phyloP scores from a whole-genome alignment of 1,140 invertebrate genomes.

The Anoplophora glabripennis region DNA sequence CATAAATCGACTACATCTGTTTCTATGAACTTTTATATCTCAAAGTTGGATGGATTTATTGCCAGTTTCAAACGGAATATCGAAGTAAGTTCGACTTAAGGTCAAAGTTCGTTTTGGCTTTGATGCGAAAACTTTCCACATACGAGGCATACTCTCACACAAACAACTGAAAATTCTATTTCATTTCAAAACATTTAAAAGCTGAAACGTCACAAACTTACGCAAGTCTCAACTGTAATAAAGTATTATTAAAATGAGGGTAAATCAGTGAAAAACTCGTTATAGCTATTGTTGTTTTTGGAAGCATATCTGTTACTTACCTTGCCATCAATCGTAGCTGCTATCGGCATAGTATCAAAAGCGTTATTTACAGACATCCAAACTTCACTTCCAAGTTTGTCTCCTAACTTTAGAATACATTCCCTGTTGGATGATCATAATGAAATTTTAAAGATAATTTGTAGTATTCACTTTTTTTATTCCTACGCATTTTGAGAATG shows the following conservation, averaged over 20 bases:
- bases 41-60: too few relatives aligned
- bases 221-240: too few relatives aligned
- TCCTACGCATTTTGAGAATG: too few relatives aligned
- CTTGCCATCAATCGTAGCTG: conserved; percentile 68
- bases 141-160: not conserved
- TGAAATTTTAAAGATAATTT: conserved; percentile 8
- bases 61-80: too few relatives aligned
- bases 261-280: too few relatives aligned
- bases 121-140: not conserved
- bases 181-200: too few relatives aligned
- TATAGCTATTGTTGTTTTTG: too few relatives aligned
- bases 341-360: conserved; percentile 69
- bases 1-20: too few relatives aligned
- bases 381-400: conserved; percentile 57
- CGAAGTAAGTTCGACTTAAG: too few relatives aligned
- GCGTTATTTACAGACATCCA: conserved; percentile 69
- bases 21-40: not conserved
- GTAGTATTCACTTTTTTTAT: not conserved
- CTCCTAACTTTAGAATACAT: conserved; percentile 66
- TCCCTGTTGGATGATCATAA: conserved; percentile 48
- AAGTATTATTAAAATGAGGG: too few relatives aligned
- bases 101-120: not conserved
- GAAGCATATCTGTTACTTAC: conserved; percentile 42
- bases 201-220: too few relatives aligned
- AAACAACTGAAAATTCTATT: too few relatives aligned